Evolutionary conservation across 2,113 vertebrate species (phyloP), one percentile per base, ranked within the genome.

Genomic region (Synchiropus splendidus): DNA sequence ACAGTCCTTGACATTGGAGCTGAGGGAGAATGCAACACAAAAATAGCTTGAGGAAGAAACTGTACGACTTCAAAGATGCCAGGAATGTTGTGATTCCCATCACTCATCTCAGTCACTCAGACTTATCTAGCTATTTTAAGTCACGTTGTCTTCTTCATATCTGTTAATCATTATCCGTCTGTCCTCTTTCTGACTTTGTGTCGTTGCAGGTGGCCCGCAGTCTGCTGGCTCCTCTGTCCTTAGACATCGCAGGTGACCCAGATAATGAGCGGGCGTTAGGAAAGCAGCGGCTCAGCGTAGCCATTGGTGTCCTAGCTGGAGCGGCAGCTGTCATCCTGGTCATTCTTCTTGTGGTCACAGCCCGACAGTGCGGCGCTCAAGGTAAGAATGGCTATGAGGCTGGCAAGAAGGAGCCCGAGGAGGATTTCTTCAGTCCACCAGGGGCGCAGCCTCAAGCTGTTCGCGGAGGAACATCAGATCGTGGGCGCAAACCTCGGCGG

Each of bases 361-460:
- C 91, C 6, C 88, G 91, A 8, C 94, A 96, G 65, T 98, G 94
- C 31, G 84, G 92, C 2, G 86, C 89, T 54, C 93, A 93, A 65
- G 88, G 77, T 27, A 89, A 89, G 69, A 90, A 91, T 37, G 93
- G 92, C 54, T 97, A 97, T 0, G 92, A 95, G 50, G 92, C 92
- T 0, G 94, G 94, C 16, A 97, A 97, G 71, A 95, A 97, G 51
- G 94, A 97, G 60, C 92, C 83, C 1, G 84, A 93, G 0, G 92
- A 97, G 54, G 94, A 98, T 78, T 96, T 96, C 75, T 95, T 97
- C 58, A 90, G 90, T 16, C 92, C 94, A 0, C 90, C 92, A 6
- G 91, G 77, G 12, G 73, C 80, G 3, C 78, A 75, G 18, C 74
- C 79, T 0, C 81, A 78, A 34, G 72, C 31, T 2, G 44, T 57